phyloP scores from a whole-genome alignment of 2,888 invertebrate species.

The Selenia dentaria region DNA sequence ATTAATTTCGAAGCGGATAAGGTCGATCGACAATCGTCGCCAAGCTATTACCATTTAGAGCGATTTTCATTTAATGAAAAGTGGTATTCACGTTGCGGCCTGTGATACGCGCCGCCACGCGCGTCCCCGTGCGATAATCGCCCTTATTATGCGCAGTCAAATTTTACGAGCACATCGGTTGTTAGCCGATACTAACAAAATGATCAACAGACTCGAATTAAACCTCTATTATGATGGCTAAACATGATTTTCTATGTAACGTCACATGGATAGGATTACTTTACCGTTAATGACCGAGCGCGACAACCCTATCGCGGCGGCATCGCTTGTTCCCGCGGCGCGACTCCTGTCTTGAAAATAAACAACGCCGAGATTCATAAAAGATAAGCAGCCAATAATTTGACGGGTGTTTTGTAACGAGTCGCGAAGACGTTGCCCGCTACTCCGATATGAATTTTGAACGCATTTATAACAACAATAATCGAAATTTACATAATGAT shows the following conservation, averaged over 20 bases:
- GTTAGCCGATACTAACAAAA: conserved; percentile 73
- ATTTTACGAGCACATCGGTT: conserved; percentile 79
- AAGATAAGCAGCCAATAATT: conserved; percentile 58
- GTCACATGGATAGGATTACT: conserved; percentile 57
- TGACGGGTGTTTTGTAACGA: conserved; percentile 57
- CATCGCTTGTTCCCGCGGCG: conserved; percentile 28
- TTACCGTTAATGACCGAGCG: conserved; percentile 56
- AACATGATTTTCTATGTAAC: conserved; percentile 61
- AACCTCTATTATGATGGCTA: conserved; percentile 63
- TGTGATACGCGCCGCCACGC: conserved; percentile 62
- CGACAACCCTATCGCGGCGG: conserved; percentile 35
- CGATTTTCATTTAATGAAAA: conserved; percentile 78
- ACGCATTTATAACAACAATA: conserved; percentile 61
- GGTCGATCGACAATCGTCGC: conserved; percentile 55
- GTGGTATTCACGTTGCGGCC: conserved; percentile 58
- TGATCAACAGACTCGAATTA: conserved; percentile 71
- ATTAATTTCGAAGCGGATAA: conserved; percentile 60
- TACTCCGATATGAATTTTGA: conserved; percentile 49
- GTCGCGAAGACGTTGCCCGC: conserved; percentile 56
- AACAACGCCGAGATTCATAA: conserved; percentile 46
- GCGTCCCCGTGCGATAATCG: conserved; percentile 68
- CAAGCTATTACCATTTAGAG: conserved; percentile 74
- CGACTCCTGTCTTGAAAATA: conserved; percentile 38
- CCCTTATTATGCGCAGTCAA: conserved; percentile 81
- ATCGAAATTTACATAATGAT: conserved; percentile 78